Evolutionary conservation across 1,140 invertebrate genomes (phyloP).

Genomic region (Maconellicoccus hirsutus): DNA sequence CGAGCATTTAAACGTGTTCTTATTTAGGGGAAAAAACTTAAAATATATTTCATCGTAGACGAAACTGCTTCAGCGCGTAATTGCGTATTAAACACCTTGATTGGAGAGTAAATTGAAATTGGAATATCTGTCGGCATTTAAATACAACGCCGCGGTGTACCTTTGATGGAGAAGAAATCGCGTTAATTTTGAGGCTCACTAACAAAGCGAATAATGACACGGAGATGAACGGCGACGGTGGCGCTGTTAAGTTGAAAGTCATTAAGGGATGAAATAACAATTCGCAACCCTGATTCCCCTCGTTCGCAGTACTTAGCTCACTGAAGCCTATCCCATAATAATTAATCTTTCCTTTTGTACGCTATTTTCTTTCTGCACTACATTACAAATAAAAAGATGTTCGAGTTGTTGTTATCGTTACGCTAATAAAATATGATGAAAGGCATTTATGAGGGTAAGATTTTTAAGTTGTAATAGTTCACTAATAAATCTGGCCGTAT

Average conservation of each 20-base stretch:
- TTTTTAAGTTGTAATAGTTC: slow-evolving; percentile 14
- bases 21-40: too few relatives aligned
- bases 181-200: slow-evolving; percentile 10
- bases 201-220: slow-evolving; percentile 13
- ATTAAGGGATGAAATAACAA: slow-evolving; percentile 22
- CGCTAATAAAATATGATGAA: slow-evolving; percentile 22
- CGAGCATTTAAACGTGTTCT: too few relatives aligned
- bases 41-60: too few relatives aligned
- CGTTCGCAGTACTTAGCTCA: slow-evolving; percentile 13
- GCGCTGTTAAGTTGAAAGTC: slow-evolving; percentile 19
- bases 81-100: too few relatives aligned
- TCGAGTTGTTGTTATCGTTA: slow-evolving; percentile 18
- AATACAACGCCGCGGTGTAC: too few relatives aligned
- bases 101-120: too few relatives aligned
- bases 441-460: slow-evolving; percentile 18
- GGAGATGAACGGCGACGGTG: slow-evolving; percentile 6
- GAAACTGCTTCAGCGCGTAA: too few relatives aligned
- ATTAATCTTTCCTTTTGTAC: slow-evolving; percentile 21
- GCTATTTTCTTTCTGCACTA: slow-evolving; percentile 19
- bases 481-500: slow-evolving; percentile 15
- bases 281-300: not conserved
- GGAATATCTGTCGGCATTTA: too few relatives aligned
- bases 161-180: not conserved
- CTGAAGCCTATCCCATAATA: slow-evolving; percentile 22
- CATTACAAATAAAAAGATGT: slow-evolving; percentile 22